These are phyloP conservation scores for Muscidifurax raptorellus DNA, from an alignment of 1,140 invertebrate genomes.

Conservation along the genomic window DNA sequence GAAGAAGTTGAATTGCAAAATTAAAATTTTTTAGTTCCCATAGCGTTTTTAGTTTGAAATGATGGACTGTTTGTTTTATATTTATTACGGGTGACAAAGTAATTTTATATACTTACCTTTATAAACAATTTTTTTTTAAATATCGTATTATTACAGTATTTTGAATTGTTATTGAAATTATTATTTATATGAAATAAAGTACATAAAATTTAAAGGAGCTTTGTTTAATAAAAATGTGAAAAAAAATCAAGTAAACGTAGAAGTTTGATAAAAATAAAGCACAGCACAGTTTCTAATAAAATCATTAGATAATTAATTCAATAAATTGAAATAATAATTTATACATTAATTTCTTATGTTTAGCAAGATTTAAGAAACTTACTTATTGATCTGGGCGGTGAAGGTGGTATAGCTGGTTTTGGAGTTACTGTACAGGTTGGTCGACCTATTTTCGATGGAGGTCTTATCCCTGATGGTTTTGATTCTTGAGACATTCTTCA, in stretches of 20 bases:
- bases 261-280: too few relatives aligned
- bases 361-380: slow-evolving; percentile 47
- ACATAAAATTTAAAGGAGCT: too few relatives aligned
- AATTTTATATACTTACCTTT: neutral
- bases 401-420: slow-evolving; percentile 78
- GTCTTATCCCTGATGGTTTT: slow-evolving; percentile 76
- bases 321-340: neutral
- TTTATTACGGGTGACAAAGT: neutral
- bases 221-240: too few relatives aligned
- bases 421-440: slow-evolving; percentile 77
- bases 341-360: neutral
- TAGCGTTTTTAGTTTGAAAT: neutral
- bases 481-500: slow-evolving; percentile 59
- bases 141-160: too few relatives aligned
- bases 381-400: slow-evolving; percentile 74
- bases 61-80: too few relatives aligned
- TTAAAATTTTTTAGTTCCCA: neutral
- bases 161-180: too few relatives aligned
- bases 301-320: too few relatives aligned
- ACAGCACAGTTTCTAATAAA: too few relatives aligned
- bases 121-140: neutral
- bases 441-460: slow-evolving; percentile 79
- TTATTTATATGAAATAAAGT: too few relatives aligned
- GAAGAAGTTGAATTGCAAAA: neutral
- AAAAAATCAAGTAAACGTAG: too few relatives aligned